A percentile compares a stretch with the other conserved stretches of the same genome.
phyloP scores from a whole-genome alignment of 2,888 invertebrate genomes.

The Azorinus chamasolen region DNA sequence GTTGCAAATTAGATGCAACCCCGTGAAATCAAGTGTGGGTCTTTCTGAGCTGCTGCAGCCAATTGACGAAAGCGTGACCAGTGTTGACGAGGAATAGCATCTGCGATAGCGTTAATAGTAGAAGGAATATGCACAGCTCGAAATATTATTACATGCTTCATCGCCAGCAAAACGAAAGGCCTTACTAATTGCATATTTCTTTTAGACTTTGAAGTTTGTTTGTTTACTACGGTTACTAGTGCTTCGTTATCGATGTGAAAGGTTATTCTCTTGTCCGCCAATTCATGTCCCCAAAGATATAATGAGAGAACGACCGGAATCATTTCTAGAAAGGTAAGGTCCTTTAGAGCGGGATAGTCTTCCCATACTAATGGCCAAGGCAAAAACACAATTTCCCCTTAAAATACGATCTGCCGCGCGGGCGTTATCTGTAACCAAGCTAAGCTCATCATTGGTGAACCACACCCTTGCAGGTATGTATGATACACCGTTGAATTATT shows the following conservation, averaged over 20 bases:
- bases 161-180: slow-evolving; percentile 13
- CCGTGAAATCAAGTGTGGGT: neutral
- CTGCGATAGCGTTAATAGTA: slow-evolving; percentile 11
- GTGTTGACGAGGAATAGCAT: slow-evolving; percentile 25
- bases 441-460: slow-evolving; percentile 25
- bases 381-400: slow-evolving; percentile 6
- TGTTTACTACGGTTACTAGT: slow-evolving; percentile 13
- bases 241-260: no score
- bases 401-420: slow-evolving; percentile 4
- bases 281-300: no score
- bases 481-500: neutral
- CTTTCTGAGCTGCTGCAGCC: neutral
- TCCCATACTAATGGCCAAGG: slow-evolving; percentile 11
- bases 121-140: slow-evolving; percentile 20
- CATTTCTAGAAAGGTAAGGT: no score
- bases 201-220: slow-evolving; percentile 29
- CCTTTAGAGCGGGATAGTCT: no score
- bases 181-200: slow-evolving; percentile 15
- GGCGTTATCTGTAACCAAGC: slow-evolving; percentile 16
- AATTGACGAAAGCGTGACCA: slow-evolving; percentile 5
- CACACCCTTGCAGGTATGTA: neutral
- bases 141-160: no score
- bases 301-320: no score
- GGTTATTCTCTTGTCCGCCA: no score
- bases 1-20: neutral